A percentile compares a stretch with the other conserved stretches of the same genome.
phyloP scores from a whole-genome alignment of 2,113 vertebrate species.

The Pogona vitticeps region DNA sequence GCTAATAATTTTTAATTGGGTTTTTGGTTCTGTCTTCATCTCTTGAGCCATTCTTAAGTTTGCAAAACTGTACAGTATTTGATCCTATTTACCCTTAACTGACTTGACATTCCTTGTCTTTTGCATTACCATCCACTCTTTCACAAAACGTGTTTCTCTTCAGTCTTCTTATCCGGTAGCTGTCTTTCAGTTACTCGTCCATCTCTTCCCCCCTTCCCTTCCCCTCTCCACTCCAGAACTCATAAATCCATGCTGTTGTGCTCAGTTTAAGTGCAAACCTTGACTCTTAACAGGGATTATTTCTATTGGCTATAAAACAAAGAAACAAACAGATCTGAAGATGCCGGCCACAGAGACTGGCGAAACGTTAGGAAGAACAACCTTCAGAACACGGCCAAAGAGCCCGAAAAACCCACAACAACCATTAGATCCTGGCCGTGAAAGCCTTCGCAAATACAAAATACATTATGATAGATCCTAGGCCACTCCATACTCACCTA shows the following conservation, averaged over 20 bases:
- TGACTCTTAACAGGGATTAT: not conserved
- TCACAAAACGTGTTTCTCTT: not conserved
- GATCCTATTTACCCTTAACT: not conserved
- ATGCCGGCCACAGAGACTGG: too few relatives aligned
- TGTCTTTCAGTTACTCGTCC: not conserved
- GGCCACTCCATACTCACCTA: not conserved
- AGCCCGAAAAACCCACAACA: too few relatives aligned
- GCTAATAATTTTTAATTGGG: too few relatives aligned
- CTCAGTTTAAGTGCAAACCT: not conserved
- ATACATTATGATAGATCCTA: not conserved
- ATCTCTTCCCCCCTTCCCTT: not conserved
- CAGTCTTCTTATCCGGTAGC: not conserved
- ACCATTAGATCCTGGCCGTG: too few relatives aligned
- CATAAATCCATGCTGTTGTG: not conserved
- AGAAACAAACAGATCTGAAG: not conserved
- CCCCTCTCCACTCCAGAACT: not conserved
- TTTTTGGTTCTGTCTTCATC: not conserved
- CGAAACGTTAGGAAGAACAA: too few relatives aligned
- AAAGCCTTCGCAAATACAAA: too few relatives aligned
- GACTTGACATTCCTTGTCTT: not conserved
- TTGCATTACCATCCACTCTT: not conserved
- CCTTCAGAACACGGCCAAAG: too few relatives aligned
- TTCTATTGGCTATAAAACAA: not conserved
- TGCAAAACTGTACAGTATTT: not conserved
- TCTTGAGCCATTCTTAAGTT: not conserved